These are phyloP conservation scores for Pachypeltis micranthus DNA, from an alignment of 1,140 invertebrate genomes.

Conservation along the genomic window DNA sequence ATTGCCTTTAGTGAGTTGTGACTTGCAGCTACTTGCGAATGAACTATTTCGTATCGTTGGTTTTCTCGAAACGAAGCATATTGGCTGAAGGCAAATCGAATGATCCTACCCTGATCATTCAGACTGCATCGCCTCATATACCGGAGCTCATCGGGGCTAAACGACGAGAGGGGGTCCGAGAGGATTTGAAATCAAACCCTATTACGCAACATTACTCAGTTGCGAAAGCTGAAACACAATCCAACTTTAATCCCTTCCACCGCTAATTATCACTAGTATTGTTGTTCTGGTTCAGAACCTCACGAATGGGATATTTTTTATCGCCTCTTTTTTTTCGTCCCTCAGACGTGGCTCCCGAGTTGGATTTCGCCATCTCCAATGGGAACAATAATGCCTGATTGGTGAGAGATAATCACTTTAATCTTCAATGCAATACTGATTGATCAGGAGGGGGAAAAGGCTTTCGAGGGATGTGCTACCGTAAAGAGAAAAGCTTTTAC, in stretches of 20 bases:
- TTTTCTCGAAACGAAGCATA: no score
- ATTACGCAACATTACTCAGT: slow-evolving; percentile 1
- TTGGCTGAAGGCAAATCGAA: no score
- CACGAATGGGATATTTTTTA: neutral
- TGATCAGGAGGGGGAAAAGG: neutral
- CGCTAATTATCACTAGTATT: neutral
- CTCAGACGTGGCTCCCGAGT: neutral
- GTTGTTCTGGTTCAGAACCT: neutral
- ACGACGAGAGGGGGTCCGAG: neutral
- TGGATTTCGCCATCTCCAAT: neutral
- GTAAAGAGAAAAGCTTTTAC: no score
- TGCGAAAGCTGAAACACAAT: neutral
- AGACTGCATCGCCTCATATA: neutral
- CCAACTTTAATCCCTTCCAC: neutral
- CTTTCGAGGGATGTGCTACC: neutral
- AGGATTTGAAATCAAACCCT: neutral
- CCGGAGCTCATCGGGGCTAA: neutral
- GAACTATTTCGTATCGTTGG: no score
- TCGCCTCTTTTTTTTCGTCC: neutral
- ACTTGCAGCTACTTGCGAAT: no score
- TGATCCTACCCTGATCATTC: neutral
- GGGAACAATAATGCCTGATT: slow-evolving; percentile 9
- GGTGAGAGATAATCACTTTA: slow-evolving; percentile 5
- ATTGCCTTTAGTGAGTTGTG: no score
- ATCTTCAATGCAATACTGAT: slow-evolving; percentile 8